Conservation (phyloP, 2,113 vertebrate genomes). For the Alligator mississippiensis region DNA sequence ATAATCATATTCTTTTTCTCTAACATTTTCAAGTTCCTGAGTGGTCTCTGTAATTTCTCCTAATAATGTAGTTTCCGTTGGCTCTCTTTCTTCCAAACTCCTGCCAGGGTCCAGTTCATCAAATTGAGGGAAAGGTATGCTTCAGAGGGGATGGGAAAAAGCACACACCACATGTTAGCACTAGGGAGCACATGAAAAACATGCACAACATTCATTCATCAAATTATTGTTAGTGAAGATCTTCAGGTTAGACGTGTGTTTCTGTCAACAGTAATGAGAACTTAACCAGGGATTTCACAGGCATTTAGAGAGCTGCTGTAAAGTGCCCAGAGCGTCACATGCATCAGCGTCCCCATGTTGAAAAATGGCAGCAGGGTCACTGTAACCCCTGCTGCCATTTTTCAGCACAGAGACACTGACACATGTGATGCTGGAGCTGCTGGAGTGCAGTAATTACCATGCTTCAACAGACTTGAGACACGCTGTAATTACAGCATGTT, state of each 20-base stretch:
- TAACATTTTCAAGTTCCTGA: not conserved
- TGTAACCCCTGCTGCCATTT: too few relatives aligned
- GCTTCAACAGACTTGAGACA: too few relatives aligned
- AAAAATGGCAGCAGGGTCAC: too few relatives aligned
- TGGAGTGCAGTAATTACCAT: too few relatives aligned
- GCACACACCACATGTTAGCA: not conserved
- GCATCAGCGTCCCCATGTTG: too few relatives aligned
- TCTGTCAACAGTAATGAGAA: not conserved
- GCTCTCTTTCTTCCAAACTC: not conserved
- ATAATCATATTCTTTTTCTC: constrained; percentile 17
- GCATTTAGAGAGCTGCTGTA: too few relatives aligned
- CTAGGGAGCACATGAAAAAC: not conserved
- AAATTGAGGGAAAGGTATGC: not conserved
- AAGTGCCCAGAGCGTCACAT: too few relatives aligned
- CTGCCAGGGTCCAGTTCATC: not conserved
- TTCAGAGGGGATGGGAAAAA: not conserved
- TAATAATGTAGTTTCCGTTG: not conserved
- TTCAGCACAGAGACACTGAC: too few relatives aligned
- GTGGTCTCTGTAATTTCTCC: not conserved
- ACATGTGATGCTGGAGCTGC: too few relatives aligned
- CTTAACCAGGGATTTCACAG: not conserved
- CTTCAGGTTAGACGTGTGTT: not conserved
- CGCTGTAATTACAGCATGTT: too few relatives aligned
- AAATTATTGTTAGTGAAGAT: not conserved
- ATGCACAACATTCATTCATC: not conserved